These are phyloP conservation scores for Lagenorhynchus albirostris DNA, from an alignment of 2,113 vertebrate species.

Conservation along the genomic window DNA sequence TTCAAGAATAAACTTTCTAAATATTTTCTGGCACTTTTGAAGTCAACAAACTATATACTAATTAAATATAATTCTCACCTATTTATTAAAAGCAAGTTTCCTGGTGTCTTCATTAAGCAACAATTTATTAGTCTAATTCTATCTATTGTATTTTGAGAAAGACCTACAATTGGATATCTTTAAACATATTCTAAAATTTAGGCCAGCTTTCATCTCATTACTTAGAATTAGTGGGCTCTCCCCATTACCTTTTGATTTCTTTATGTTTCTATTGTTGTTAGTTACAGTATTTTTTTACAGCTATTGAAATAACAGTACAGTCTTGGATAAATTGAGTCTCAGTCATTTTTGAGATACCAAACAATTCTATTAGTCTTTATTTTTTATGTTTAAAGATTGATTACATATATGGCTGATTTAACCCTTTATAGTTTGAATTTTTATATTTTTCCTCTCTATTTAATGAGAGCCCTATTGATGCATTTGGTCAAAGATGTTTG, in stretches of 20 bases:
- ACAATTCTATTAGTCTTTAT: not conserved
- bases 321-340: not conserved
- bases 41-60: not conserved
- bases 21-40: not conserved
- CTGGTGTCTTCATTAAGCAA: not conserved
- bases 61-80: not conserved
- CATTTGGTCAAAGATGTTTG: not conserved
- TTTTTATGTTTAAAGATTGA: not conserved
- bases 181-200: constrained; percentile 9
- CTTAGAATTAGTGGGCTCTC: not conserved
- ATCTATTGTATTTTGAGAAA: not conserved
- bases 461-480: not conserved
- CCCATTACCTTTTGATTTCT: not conserved
- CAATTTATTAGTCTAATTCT: not conserved
- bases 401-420: not conserved
- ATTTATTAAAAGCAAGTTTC: not conserved
- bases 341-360: not conserved
- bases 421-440: not conserved
- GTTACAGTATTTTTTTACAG: not conserved
- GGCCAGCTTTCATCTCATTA: not conserved
- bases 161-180: not conserved
- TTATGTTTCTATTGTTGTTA: not conserved
- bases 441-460: not conserved
- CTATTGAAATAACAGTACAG: not conserved
- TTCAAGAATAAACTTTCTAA: not conserved